phyloP scores from a whole-genome alignment of 2,113 vertebrate species.

The Plestiodon gilberti region DNA sequence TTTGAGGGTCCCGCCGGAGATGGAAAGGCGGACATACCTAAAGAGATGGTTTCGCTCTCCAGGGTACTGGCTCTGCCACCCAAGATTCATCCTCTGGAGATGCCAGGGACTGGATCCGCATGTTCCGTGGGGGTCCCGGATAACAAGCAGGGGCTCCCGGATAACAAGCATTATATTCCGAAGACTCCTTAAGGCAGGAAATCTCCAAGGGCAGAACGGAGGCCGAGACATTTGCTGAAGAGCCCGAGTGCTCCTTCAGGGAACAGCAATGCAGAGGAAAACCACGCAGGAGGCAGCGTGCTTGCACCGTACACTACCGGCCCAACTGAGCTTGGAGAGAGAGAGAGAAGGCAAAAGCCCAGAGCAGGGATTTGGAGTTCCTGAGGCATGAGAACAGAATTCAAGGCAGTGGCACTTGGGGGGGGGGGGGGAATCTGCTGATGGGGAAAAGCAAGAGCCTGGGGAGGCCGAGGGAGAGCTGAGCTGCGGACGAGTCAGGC shows the following conservation, averaged over 20 bases:
- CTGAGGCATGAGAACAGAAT: slow-evolving; percentile 6
- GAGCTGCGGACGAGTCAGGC: slow-evolving; percentile 22
- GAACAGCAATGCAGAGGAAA: background rate
- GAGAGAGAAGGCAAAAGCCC: background rate
- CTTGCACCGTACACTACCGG: too few relatives aligned
- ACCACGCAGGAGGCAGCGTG: background rate
- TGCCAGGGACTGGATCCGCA: background rate
- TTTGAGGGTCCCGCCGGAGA: too few relatives aligned
- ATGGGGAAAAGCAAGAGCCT: background rate
- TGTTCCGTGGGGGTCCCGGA: background rate
- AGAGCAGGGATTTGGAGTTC: slow-evolving; percentile 16
- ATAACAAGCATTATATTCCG: background rate
- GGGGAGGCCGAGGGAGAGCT: background rate
- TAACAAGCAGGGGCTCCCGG: background rate
- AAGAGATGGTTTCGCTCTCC: background rate
- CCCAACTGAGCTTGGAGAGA: background rate
- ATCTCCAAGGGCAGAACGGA: background rate
- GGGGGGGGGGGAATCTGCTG: background rate
- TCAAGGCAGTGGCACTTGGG: background rate
- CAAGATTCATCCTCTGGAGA: background rate
- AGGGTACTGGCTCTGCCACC: background rate
- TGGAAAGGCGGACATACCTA: too few relatives aligned
- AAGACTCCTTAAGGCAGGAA: background rate
- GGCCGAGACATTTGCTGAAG: background rate
- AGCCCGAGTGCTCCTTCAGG: background rate